Base-by-base conservation (phyloP, 2,797 vertebrate genomes). In the Manis javanica region DNA sequence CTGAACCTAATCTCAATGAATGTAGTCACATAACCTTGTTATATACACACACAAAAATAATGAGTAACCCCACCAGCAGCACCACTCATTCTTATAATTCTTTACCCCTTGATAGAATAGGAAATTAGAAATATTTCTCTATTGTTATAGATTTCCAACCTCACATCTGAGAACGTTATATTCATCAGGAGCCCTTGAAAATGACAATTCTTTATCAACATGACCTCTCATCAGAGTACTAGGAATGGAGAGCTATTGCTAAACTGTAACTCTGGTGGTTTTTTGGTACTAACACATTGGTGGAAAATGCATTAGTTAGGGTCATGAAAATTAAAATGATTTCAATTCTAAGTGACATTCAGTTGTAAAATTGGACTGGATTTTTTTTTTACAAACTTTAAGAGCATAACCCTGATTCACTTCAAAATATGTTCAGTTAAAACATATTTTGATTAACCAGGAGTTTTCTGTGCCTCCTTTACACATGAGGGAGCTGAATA, bases 301-400 rank as follows among this genome's bases (percentile, higher is more conserved):
- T 69, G 14, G 34, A 83, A 87, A 90, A 24, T n/a, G 31, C 14
- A 21, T 49, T 75, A 49, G 11, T 89, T 7, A 8, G 10, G n/a
- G 66, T 81, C 51, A 55, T 86, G n/a, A 81, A 92, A 88, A 85
- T 68, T 72, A 74, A 66, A 92, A 64, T n/a, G 5, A 87, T n/a
- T 90, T 87, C 37, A 49, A 71, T 63, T 31, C 42, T 53, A 95
- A 92, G 61, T 81, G 37, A 63, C 21, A 51, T 53, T 31, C 39
- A 90, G 2, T 23, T 81, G n/a, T 49, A 87, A 95, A 69, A 49
- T 34, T 82, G 46, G 24, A 74, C 13, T 53, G 1, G 29, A 63
- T 75, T 82, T 2, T 16, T 79, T 79, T 81, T 92, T 75, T 46
- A 42, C 7, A 75, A 96, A 81, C 6, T 49, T 88, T 61, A 53